Evolutionary conservation across 2,888 invertebrate genomes (phyloP), one percentile per base, ranked within the genome.

Genomic region (Silvanus unidentatus): DNA sequence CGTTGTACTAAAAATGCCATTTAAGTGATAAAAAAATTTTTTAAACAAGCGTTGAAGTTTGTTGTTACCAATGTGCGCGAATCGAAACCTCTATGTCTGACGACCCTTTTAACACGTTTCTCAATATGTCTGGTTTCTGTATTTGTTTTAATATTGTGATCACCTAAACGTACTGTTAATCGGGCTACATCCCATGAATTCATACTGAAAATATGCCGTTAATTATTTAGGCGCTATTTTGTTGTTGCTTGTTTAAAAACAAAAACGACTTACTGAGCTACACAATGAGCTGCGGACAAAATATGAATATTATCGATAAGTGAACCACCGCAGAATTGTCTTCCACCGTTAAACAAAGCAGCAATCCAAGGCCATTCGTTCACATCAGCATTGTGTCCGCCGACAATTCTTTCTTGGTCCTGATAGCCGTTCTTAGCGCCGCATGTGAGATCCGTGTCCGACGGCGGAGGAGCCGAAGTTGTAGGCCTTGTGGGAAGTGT

Each of bases 301-400:
- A 92, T 82, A 63, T 91, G 90, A 40, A 68, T 72, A 51, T 81
- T 79, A 60, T 91, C 89, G 50, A 92, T 86, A 36, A 92, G 74
- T 0, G 90, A 89, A 8, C 91, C 92, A 1, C 91, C 92, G 65
- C 92, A 92, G 71, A 92, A 91, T 68, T 92, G 90, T 27, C 89
- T 78, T 11, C 88, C 88, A 4, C 79, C 80, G 65, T 88, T 89
- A 68, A 92, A 88, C 28, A 93, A 73, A 1, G 85, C 90, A 1
- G 84, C 89, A 22, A 87, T 83, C 88, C 88, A 80, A 1, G 72
- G 72, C 73, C 89, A 92, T 68, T 90, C 89, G 59, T 87, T 82
- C 8, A 82, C 77, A 43, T 86, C 84, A 1, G 91, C 88, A 63
- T 83, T 84, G 50, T 83, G 84, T 1, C 92, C 92, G 11, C 90